A percentile compares a stretch with the other conserved stretches of the same genome.
phyloP scores from a whole-genome alignment of 1,140 invertebrate genomes.

The Venustaconcha ellipsiformis region DNA sequence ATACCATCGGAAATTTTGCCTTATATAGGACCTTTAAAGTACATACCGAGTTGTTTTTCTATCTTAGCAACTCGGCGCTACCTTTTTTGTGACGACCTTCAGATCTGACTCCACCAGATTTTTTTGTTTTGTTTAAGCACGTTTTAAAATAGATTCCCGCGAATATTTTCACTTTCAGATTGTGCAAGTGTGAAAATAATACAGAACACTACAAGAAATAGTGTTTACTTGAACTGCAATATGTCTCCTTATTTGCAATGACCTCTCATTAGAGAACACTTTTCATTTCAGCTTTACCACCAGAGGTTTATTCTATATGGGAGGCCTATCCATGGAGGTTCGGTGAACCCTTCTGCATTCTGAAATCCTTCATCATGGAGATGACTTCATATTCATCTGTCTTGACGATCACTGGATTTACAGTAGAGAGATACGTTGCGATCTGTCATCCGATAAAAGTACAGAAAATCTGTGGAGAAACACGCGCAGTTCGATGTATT shows the following conservation, averaged over 20 bases:
- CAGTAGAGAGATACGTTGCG: constrained; percentile 93
- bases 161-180: background rate
- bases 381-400: constrained; percentile 95
- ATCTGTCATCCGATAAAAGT: constrained; percentile 92
- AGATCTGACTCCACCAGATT: no score
- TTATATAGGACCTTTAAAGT: no score
- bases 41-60: no score
- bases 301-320: constrained; percentile 90
- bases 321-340: constrained; percentile 89
- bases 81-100: no score
- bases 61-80: no score
- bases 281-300: constrained; percentile 57
- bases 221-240: no score
- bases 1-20: no score
- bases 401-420: constrained; percentile 93
- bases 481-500: constrained; percentile 82
- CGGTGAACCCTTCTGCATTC: constrained; percentile 85
- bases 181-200: no score
- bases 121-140: no score
- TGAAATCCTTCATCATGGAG: constrained; percentile 87
- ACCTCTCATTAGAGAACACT: background rate
- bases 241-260: no score
- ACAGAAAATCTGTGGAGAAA: constrained; percentile 81
- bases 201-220: background rate
- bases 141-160: no score